Conservation (phyloP, 2,888 invertebrate species). For the Metalampra italica region DNA sequence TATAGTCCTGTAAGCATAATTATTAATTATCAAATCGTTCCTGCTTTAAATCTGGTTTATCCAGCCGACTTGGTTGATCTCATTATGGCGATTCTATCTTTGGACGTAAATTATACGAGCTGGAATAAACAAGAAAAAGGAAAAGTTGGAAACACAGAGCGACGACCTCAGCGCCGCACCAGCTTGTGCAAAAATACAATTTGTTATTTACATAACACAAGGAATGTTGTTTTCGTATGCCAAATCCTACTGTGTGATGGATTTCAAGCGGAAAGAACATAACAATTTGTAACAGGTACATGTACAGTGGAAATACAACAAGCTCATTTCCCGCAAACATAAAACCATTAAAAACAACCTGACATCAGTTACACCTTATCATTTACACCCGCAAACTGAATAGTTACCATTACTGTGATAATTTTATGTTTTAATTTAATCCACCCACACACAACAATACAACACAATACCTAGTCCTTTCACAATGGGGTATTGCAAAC, state of each 20-base stretch:
- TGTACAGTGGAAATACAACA: not conserved
- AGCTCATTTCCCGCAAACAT: not conserved
- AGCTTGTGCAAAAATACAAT: not conserved
- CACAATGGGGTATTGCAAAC: constrained; percentile 32
- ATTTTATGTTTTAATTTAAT: constrained; percentile 3
- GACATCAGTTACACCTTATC: not conserved
- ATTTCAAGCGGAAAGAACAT: not conserved
- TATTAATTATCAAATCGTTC: too few species aligned
- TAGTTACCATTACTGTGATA: not conserved
- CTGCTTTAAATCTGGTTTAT: too few species aligned
- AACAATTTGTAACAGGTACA: not conserved
- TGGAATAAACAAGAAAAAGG: not conserved
- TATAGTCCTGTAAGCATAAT: too few species aligned
- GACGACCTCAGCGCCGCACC: not conserved
- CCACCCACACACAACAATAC: constrained; percentile 4
- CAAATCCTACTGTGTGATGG: not conserved
- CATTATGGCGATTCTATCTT: too few species aligned
- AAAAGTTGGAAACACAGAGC: not conserved
- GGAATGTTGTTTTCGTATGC: not conserved
- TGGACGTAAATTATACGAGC: not conserved
- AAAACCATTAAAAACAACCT: not conserved
- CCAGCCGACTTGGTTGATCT: too few species aligned
- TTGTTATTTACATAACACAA: not conserved
- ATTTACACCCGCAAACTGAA: not conserved
- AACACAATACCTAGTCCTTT: constrained; percentile 32